Conservation (phyloP, 2,113 vertebrate species). For the Regulus satrapa region DNA sequence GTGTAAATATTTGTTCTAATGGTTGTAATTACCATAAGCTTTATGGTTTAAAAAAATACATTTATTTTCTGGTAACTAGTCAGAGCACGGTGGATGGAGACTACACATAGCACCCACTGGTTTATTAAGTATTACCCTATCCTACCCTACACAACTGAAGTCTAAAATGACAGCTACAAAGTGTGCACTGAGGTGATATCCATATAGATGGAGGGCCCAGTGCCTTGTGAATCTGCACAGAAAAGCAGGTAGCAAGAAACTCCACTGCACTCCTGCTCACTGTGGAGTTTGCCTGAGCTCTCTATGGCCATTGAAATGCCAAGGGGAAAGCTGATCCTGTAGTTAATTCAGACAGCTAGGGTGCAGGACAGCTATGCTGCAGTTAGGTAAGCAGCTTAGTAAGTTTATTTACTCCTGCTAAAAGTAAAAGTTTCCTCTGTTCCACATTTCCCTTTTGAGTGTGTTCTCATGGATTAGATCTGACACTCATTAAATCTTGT, state of each 20-base stretch:
- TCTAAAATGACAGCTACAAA: not conserved
- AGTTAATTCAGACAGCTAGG: not conserved
- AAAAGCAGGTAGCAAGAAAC: not conserved
- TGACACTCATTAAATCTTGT: not conserved
- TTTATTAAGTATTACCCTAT: not conserved
- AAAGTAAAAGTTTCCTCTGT: not conserved
- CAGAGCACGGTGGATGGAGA: rapidly evolving
- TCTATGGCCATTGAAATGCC: rapidly evolving
- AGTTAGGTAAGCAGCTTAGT: not conserved
- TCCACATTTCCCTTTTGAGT: not conserved
- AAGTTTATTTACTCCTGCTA: not conserved
- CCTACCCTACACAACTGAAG: not conserved
- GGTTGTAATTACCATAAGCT: not conserved
- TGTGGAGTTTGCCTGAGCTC: not conserved
- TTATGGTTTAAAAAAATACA: not conserved
- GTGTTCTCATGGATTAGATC: not conserved
- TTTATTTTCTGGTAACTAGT: not conserved
- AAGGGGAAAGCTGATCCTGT: not conserved
- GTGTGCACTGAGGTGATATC: rapidly evolving
- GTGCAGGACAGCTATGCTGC: not conserved
- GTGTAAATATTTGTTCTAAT: not conserved
- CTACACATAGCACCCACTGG: not conserved
- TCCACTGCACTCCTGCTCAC: not conserved
- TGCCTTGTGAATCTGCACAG: not conserved
- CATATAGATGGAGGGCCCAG: not conserved